Base-by-base conservation (phyloP, 2,888 invertebrate genomes). In the Polydrusus tereticollis region DNA sequence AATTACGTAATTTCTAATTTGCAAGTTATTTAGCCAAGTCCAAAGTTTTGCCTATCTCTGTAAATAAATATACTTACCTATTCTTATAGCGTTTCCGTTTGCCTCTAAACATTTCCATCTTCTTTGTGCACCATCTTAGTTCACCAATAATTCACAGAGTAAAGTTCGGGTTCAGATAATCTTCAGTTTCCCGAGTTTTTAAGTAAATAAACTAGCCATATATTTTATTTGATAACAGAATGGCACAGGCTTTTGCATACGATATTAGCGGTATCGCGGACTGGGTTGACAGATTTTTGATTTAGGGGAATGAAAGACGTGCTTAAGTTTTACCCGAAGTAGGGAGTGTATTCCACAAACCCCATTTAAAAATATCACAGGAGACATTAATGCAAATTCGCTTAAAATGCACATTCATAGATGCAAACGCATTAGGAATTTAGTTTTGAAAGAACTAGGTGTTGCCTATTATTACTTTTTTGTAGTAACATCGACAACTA, bases 151-250 rank as follows among this genome's bases (percentile, higher is more conserved):
- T 62, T 71, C 71, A 71, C 60, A 64, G 57, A 66, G 55, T 62
- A 59, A 62, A 71, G 55, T 60, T 55, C 12, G 55, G 55, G 71
- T 43, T 62, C 66, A 71, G 71, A 71, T 71, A 66, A 71, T 71
- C 71, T 71, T 55, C 45, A 52, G 66, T 71, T 71, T 71, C 66
- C 71, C 71, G 66, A 71, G 71, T 71, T 71, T 71, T 71, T 71
- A 76, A 78, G 75, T 78, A 78, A 80, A 78, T 80, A 80, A 80
- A 80, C 78, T 79, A 75, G 75, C 77, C 79, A 80, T 80, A 80
- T 80, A 80, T 71, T 71, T 71, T 80, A 78, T 79, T 79, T 79
- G 73, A 69, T 79, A 79, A 79, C 79, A 76, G 76, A 69, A 77
- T 76, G 76, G 76, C 77, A 78, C 75, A 75, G 75, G 77, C 76